Base-by-base conservation (phyloP, 2,797 vertebrate species). In the Hyperoplus lanceolatus region DNA sequence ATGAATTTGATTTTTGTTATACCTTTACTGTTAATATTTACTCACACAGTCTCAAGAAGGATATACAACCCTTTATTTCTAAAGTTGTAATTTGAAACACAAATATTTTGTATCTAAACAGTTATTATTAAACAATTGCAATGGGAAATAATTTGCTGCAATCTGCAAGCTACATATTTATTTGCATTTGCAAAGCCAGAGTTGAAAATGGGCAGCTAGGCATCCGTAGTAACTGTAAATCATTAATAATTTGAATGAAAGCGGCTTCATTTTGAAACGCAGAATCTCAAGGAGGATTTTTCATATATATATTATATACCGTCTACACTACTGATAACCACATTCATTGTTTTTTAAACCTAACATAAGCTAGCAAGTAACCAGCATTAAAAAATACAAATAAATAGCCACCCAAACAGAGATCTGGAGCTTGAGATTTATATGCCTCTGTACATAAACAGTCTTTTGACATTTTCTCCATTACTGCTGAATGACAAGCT, bases 401-500 rank as follows among this genome's bases (percentile, higher is more conserved):
- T 51, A n/a, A 68, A 50, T 61, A 59, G 9, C 4, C 2, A 12
- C 42, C 36, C 41, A 49, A 13, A 71, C 67, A 3, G 11, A 21
- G 8, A 71, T 63, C 21, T 77, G 38, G 29, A 51, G 45, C 51
- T 81, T 45, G 55, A 48, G 53, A 68, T 56, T 68, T 38, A 83
- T 57, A 57, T 42, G 53, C 43, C 64, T 76, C 6, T 48, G 5
- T 29, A 29, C 29, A 29, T 29, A 29, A 85, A 59, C 29, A 70
- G 70, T 70, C 71, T 65, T 82, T 60, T 85, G 79, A 70, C 71
- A 81, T 81, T 79, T 62, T 63, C 29, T 29, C 64, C 53, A 77
- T 68, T 48, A 51, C 51, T 63, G 51, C 55, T 74, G 55, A 64
- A 81, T 59, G 49, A 73, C 54, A 56, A 39, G 21, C n/a, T 55